Evolutionary conservation across 2,113 vertebrate genomes (phyloP).

Genomic region (Merops nubicus): DNA sequence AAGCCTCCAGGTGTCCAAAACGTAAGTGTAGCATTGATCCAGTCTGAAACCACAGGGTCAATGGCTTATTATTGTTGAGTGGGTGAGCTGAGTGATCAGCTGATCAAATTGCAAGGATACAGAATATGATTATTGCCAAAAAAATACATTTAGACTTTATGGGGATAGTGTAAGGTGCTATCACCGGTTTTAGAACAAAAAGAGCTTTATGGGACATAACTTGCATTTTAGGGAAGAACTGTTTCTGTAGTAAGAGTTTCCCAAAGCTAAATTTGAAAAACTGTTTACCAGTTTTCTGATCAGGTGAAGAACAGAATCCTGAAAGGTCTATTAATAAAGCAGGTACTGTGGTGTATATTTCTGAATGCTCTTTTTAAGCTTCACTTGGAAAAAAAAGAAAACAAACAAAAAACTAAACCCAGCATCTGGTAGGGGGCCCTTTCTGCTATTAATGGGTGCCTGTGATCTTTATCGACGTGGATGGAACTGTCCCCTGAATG

Average conservation of each 20-base stretch:
- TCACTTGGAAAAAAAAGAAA: background rate
- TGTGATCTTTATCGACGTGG: background rate
- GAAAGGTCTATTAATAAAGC: background rate
- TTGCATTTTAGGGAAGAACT: background rate
- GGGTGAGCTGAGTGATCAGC: background rate
- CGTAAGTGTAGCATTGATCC: constrained; percentile 67
- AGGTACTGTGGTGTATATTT: background rate
- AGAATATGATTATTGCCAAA: constrained; percentile 35
- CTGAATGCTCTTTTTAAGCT: background rate
- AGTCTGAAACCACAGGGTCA: constrained; percentile 68
- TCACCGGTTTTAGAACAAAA: background rate
- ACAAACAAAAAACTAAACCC: background rate
- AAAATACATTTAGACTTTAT: background rate
- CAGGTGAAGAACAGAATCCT: background rate
- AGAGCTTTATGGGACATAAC: background rate
- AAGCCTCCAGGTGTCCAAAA: constrained; percentile 68
- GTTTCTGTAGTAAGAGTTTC: background rate
- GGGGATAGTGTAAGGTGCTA: background rate
- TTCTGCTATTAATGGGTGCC: background rate
- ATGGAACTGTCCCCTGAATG: background rate
- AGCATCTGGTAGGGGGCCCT: background rate
- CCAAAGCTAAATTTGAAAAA: background rate
- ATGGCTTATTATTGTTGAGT: constrained; percentile 62
- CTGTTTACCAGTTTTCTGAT: background rate
- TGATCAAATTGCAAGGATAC: constrained; percentile 61